These are phyloP conservation scores for Heloderma charlesbogerti DNA, from an alignment of 2,113 vertebrate species.

Conservation along the genomic window DNA sequence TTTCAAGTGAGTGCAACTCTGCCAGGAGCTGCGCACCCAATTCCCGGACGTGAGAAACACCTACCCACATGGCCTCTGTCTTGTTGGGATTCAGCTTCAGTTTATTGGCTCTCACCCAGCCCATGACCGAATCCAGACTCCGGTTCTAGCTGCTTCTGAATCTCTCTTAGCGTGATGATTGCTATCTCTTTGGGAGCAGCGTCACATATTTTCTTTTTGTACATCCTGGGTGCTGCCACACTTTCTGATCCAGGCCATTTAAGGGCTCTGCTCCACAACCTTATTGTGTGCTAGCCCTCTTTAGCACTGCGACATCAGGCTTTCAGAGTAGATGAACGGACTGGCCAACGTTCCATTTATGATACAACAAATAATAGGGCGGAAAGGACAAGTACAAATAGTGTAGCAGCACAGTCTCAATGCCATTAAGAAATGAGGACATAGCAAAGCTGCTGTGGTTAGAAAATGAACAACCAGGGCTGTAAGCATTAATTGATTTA, in stretches of 20 bases:
- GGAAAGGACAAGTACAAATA: not conserved
- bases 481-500: not conserved
- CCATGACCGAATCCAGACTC: not conserved
- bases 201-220: not conserved
- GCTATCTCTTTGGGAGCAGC: not conserved
- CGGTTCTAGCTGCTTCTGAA: not conserved
- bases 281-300: too few species aligned
- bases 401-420: not conserved
- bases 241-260: not conserved
- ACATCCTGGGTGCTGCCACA: not conserved
- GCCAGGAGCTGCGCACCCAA: too few species aligned
- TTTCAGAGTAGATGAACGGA: not conserved
- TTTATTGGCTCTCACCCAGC: too few species aligned
- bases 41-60: too few species aligned
- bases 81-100: too few species aligned
- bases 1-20: too few species aligned
- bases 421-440: not conserved
- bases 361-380: not conserved
- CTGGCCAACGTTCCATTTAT: not conserved
- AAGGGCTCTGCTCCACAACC: not conserved
- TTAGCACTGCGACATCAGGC: not conserved
- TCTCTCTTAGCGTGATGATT: not conserved
- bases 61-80: too few species aligned
- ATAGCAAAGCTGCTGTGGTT: not conserved
- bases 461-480: not conserved